Evolutionary conservation across 2,888 invertebrate genomes (phyloP).

Genomic region (Drosophila tanythrix): DNA sequence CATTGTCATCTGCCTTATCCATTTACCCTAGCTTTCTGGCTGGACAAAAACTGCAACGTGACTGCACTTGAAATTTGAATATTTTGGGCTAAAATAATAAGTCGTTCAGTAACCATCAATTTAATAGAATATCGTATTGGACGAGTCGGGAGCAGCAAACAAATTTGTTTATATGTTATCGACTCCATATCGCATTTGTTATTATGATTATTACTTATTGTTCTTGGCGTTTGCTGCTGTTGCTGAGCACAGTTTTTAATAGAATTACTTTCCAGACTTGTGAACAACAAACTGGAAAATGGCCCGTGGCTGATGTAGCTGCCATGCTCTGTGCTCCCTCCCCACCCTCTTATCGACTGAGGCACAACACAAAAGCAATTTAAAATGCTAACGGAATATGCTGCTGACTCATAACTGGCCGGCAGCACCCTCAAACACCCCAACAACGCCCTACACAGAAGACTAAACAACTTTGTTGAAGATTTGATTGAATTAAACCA

Average conservation of each 20-base stretch:
- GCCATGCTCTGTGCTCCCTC: background rate
- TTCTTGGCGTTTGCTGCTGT: slow-evolving; percentile 32
- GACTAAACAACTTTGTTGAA: slow-evolving; percentile 45
- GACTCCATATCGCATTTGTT: slow-evolving; percentile 33
- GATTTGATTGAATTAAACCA: slow-evolving; percentile 68
- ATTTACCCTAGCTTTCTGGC: background rate
- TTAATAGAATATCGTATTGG: slow-evolving; percentile 70
- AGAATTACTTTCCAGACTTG: slow-evolving; percentile 66
- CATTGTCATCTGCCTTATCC: slow-evolving; percentile 11
- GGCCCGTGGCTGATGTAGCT: slow-evolving; percentile 28
- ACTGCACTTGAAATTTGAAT: slow-evolving; percentile 19
- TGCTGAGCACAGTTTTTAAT: slow-evolving; percentile 52
- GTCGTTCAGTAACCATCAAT: slow-evolving; percentile 50
- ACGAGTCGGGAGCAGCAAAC: slow-evolving; percentile 25
- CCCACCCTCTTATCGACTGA: slow-evolving; percentile 4
- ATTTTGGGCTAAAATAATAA: slow-evolving; percentile 1
- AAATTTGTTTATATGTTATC: slow-evolving; percentile 58
- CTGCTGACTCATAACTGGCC: slow-evolving; percentile 68
- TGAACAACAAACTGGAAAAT: slow-evolving; percentile 49
- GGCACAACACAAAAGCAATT: slow-evolving; percentile 51
- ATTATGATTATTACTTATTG: slow-evolving; percentile 23
- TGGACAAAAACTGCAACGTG: slow-evolving; percentile 46
- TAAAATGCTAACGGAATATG: slow-evolving; percentile 39
- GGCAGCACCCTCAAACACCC: background rate
- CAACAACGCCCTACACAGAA: background rate